Conservation (phyloP, 2,888 invertebrate species). For the Yponomeuta malinellus region DNA sequence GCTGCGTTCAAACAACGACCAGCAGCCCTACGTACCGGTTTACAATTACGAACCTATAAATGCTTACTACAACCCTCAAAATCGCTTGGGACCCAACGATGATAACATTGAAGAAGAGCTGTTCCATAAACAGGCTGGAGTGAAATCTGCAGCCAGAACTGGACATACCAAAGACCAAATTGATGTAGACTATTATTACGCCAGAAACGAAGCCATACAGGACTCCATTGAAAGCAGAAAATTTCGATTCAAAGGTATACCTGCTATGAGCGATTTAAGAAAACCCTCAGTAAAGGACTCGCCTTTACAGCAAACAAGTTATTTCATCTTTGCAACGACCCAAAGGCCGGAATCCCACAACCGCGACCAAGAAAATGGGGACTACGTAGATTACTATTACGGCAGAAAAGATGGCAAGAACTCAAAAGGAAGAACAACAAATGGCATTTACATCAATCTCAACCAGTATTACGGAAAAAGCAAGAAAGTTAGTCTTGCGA, state of each 20-base stretch:
- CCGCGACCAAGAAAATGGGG: background rate
- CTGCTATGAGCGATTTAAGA: background rate
- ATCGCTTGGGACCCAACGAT: constrained; percentile 6
- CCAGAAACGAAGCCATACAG: background rate
- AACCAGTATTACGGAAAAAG: background rate
- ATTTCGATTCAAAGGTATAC: background rate
- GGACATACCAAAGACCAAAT: background rate
- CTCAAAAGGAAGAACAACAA: background rate
- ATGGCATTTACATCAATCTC: background rate
- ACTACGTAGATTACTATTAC: background rate
- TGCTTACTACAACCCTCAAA: constrained; percentile 5
- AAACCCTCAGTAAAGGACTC: background rate
- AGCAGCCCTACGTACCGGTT: background rate
- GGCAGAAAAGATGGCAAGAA: background rate
- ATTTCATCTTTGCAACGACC: background rate
- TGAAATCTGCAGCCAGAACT: background rate
- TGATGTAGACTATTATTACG: background rate
- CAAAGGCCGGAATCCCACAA: background rate
- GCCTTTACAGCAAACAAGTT: background rate
- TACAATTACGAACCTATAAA: constrained; percentile 4
- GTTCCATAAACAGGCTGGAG: background rate
- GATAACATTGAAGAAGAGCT: background rate
- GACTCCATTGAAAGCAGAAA: background rate
- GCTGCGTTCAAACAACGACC: background rate
- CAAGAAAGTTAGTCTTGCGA: background rate